These are phyloP conservation scores for Drosophila tsacasi DNA, from an alignment of 1,140 invertebrate species.

Conservation along the genomic window DNA sequence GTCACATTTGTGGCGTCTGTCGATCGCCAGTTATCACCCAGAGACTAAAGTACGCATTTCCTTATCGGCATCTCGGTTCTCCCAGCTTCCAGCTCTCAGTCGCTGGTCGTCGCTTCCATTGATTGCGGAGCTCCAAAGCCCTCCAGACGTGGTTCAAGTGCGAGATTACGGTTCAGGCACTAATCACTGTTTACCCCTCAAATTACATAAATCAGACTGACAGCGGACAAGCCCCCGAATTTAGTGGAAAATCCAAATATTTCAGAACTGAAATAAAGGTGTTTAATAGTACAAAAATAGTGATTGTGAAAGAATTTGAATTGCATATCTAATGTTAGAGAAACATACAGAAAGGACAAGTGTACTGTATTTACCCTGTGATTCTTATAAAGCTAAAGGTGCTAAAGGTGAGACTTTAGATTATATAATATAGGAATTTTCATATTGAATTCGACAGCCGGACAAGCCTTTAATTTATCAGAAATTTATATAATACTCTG, in stretches of 20 bases:
- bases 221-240: constrained; percentile 16
- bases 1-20: constrained; percentile 7
- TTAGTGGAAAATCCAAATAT: neutral
- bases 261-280: neutral
- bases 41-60: constrained; percentile 40
- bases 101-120: constrained; percentile 11
- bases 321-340: too few species aligned
- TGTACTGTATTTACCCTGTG: neutral
- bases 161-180: neutral
- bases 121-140: constrained; percentile 10
- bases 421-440: neutral
- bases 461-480: too few species aligned
- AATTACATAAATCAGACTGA: neutral
- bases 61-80: constrained; percentile 18
- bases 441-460: neutral
- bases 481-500: too few species aligned
- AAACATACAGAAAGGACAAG: neutral
- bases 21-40: constrained; percentile 38
- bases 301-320: neutral
- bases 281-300: neutral
- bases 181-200: neutral
- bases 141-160: constrained; percentile 21
- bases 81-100: neutral
- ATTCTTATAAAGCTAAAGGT: neutral
- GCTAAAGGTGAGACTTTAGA: neutral